phyloP scores from a whole-genome alignment of 2,888 invertebrate genomes.

The Amphiduros pacificus region DNA sequence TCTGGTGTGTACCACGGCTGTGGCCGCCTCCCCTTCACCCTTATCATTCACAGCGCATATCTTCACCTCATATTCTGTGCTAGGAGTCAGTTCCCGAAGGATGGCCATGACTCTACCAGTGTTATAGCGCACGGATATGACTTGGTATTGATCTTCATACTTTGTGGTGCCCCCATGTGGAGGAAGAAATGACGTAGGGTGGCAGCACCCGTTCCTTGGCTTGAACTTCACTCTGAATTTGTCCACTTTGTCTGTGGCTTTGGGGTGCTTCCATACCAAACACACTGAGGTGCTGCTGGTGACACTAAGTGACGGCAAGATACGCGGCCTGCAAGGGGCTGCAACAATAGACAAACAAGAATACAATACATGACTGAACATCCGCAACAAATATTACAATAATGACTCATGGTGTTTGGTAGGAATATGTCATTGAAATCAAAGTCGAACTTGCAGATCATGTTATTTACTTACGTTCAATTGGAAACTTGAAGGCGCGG shows the following conservation, averaged over 20 bases:
- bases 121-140: neutral
- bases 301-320: slow-evolving; percentile 8
- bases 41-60: neutral
- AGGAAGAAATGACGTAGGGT: no score
- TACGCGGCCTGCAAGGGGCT: slow-evolving; percentile 3
- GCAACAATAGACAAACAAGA: neutral
- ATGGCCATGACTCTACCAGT: neutral
- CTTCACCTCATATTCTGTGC: neutral
- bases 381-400: no score
- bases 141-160: neutral
- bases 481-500: slow-evolving; percentile 2
- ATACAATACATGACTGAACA: no score
- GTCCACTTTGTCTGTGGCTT: neutral
- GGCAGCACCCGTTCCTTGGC: neutral
- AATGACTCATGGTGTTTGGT: no score
- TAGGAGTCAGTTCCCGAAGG: neutral
- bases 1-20: no score
- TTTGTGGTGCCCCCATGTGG: no score
- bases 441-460: no score
- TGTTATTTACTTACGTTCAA: neutral
- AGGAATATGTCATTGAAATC: no score
- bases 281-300: neutral
- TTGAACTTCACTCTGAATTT: slow-evolving; percentile 1
- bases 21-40: neutral
- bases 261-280: slow-evolving; percentile 11